phyloP scores from a whole-genome alignment of 2,113 vertebrate genomes.

The Rhagologus leucostigma region DNA sequence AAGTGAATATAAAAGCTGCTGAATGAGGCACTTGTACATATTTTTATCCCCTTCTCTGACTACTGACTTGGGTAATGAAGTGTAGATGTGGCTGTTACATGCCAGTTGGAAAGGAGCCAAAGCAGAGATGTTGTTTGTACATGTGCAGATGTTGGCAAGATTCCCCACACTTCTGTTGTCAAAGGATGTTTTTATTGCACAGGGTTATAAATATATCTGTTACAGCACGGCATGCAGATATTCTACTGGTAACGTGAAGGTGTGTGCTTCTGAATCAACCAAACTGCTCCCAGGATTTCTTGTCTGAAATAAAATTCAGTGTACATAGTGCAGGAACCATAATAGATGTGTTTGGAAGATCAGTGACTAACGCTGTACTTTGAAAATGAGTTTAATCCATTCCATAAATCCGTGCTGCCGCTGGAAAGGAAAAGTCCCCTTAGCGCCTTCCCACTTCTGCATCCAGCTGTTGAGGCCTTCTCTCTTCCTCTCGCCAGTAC shows the following conservation, averaged over 20 bases:
- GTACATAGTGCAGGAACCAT: background rate
- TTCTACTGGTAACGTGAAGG: background rate
- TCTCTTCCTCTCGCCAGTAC: background rate
- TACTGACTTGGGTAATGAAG: conserved; percentile 63
- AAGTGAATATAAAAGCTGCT: conserved; percentile 33
- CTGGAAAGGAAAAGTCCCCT: background rate
- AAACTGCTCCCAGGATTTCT: background rate
- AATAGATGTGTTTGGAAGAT: background rate
- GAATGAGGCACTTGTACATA: conserved; percentile 40
- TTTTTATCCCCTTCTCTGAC: conserved; percentile 38
- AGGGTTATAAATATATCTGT: conserved; percentile 57
- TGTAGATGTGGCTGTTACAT: conserved; percentile 48
- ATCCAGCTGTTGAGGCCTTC: background rate
- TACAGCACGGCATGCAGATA: conserved; percentile 15
- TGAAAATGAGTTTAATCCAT: background rate
- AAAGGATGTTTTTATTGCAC: conserved; percentile 65
- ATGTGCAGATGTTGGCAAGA: conserved; percentile 70
- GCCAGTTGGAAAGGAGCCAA: conserved; percentile 68
- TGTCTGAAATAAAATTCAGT: background rate
- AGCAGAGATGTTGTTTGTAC: conserved; percentile 63
- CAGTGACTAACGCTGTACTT: background rate
- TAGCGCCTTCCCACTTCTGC: background rate
- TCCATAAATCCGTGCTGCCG: background rate
- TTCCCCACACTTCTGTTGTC: conserved; percentile 67
- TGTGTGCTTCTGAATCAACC: background rate